These are phyloP conservation scores for Euwallacea fornicatus DNA, from an alignment of 1,140 invertebrate genomes.

Conservation along the genomic window DNA sequence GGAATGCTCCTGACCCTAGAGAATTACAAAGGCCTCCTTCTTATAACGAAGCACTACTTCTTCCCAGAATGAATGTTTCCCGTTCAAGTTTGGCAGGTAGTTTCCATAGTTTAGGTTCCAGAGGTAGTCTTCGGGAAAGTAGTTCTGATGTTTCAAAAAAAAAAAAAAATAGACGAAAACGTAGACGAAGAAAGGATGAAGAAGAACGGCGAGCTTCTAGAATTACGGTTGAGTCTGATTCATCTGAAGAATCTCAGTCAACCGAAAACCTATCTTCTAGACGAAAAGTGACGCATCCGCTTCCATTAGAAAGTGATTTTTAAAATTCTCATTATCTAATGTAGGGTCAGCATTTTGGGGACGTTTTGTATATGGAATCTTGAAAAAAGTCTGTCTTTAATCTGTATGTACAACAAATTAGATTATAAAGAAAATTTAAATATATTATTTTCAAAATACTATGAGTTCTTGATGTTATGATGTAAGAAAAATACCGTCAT, in stretches of 20 bases:
- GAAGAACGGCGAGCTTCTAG: slow-evolving; percentile 39
- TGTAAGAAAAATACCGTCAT: too few relatives aligned
- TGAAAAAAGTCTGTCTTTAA: too few relatives aligned
- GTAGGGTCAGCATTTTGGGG: background rate
- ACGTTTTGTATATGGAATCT: background rate
- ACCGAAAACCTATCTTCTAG: slow-evolving; percentile 8
- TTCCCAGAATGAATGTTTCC: slow-evolving; percentile 64
- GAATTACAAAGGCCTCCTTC: slow-evolving; percentile 68
- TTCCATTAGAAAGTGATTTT: slow-evolving; percentile 47
- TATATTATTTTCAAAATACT: too few relatives aligned
- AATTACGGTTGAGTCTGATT: slow-evolving; percentile 40
- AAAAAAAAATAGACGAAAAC: slow-evolving; percentile 49
- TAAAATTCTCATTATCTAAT: slow-evolving; percentile 14
- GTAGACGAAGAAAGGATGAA: slow-evolving; percentile 50
- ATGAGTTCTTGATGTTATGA: too few relatives aligned
- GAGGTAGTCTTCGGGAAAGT: slow-evolving; percentile 45
- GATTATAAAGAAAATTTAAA: too few relatives aligned
- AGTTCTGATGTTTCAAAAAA: slow-evolving; percentile 54
- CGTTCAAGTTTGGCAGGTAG: slow-evolving; percentile 61
- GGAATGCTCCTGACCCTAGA: slow-evolving; percentile 63
- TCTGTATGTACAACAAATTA: too few relatives aligned
- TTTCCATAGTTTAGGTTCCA: slow-evolving; percentile 53
- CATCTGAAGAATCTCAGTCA: slow-evolving; percentile 32
- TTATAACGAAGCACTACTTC: slow-evolving; percentile 72
- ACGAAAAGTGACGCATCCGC: background rate